phyloP scores from a whole-genome alignment of 2,113 vertebrate species.

The Platycercus adscitus region DNA sequence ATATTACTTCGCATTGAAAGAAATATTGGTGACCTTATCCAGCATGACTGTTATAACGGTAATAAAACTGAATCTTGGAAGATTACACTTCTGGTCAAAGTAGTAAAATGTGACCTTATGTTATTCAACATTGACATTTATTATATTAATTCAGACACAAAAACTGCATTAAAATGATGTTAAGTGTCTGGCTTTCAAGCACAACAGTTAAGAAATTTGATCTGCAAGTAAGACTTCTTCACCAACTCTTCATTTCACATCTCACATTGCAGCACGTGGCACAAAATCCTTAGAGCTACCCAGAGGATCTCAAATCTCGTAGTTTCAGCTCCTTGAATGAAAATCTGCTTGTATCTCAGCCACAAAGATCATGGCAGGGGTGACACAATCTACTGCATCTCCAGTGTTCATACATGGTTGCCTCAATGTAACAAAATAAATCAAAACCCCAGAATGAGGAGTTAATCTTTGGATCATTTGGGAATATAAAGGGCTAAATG shows the following conservation, averaged over 20 bases:
- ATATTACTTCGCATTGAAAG: conserved; percentile 74
- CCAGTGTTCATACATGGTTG: background rate
- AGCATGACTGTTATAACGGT: conserved; percentile 74
- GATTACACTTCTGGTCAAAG: conserved; percentile 81
- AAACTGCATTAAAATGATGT: conserved; percentile 76
- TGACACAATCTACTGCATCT: background rate
- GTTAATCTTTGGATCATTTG: background rate
- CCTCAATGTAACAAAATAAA: background rate
- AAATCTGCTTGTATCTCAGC: background rate
- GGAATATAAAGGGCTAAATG: background rate
- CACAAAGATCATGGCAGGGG: background rate
- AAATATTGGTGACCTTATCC: conserved; percentile 83
- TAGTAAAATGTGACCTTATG: conserved; percentile 83
- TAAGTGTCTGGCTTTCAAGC: conserved; percentile 59
- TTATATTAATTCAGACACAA: conserved; percentile 80
- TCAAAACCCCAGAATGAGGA: background rate
- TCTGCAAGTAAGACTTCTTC: conserved; percentile 4
- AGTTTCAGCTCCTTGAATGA: background rate
- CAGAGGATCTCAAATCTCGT: background rate
- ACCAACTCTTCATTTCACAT: background rate
- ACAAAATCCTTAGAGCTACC: background rate
- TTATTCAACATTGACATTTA: conserved; percentile 79
- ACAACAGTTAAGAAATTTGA: conserved; percentile 53
- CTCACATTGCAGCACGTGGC: background rate
- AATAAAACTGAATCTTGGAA: conserved; percentile 81